Evolutionary conservation across 1,140 invertebrate species (phyloP).

Genomic region (Apis laboriosa): DNA sequence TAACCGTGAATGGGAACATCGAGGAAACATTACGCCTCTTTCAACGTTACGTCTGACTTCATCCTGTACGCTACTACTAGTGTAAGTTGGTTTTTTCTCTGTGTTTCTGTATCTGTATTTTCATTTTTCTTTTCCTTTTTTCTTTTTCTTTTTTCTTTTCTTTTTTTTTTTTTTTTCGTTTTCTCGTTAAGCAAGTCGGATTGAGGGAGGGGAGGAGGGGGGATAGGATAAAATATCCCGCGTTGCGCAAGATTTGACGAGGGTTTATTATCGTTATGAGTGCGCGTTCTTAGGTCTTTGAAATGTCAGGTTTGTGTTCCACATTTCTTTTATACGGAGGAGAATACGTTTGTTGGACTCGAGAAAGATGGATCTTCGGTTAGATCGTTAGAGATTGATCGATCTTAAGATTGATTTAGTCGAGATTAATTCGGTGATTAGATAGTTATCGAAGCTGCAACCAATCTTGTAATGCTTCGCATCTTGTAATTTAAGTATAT

Average conservation of each 20-base stretch:
- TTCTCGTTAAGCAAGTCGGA: not conserved
- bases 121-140: not conserved
- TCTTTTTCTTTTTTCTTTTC: not conserved
- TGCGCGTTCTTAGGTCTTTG: not conserved
- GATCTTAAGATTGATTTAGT: constrained; percentile 16
- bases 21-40: not conserved
- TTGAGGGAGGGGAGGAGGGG: not conserved
- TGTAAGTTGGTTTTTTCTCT: constrained; percentile 1
- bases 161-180: not conserved
- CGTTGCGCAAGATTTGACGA: constrained; percentile 16
- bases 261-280: not conserved
- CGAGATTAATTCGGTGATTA: constrained; percentile 41
- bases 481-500: constrained; percentile 49
- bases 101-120: not conserved
- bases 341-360: not conserved
- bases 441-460: constrained; percentile 27
- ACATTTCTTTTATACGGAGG: not conserved
- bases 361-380: not conserved
- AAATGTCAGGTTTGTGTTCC: constrained; percentile 17
- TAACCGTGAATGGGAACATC: constrained; percentile 31
- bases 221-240: constrained; percentile 5
- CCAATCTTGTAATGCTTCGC: constrained; percentile 23
- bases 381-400: not conserved
- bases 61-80: not conserved
- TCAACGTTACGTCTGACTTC: constrained; percentile 1